phyloP scores from a whole-genome alignment of 2,113 vertebrate genomes.

The Zosterops borbonicus region DNA sequence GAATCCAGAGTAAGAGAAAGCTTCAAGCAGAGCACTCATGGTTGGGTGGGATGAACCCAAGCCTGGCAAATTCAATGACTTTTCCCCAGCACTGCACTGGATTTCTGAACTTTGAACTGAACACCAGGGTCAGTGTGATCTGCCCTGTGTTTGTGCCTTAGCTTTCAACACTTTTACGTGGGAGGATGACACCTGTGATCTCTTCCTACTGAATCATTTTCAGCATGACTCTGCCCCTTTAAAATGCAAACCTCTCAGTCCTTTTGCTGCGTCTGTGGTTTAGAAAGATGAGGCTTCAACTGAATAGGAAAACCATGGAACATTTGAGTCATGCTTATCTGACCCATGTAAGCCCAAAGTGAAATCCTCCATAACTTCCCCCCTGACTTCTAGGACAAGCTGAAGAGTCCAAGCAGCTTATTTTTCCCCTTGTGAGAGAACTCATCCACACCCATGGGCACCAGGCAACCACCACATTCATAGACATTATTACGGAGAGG shows the following conservation, averaged over 20 bases:
- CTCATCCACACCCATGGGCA: neutral
- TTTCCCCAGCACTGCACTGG: neutral
- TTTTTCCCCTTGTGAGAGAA: neutral
- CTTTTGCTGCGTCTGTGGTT: neutral
- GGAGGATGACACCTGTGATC: neutral
- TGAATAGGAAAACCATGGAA: neutral
- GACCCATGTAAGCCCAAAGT: neutral
- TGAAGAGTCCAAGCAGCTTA: neutral
- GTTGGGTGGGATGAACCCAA: neutral
- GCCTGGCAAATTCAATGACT: neutral
- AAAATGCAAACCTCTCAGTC: neutral
- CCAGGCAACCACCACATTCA: neutral
- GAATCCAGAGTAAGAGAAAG: neutral
- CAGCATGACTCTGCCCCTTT: neutral
- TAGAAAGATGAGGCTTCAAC: neutral
- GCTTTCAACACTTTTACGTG: accelerated
- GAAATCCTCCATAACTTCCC: neutral
- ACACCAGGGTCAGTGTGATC: neutral
- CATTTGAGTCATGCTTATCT: neutral
- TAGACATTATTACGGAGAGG: neutral
- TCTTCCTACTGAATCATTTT: neutral
- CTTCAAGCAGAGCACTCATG: accelerated
- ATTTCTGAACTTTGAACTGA: neutral
- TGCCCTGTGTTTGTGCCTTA: neutral
- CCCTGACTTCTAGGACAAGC: neutral